Conservation (phyloP, 2,797 vertebrate species). For the Salarias fasciatus region DNA sequence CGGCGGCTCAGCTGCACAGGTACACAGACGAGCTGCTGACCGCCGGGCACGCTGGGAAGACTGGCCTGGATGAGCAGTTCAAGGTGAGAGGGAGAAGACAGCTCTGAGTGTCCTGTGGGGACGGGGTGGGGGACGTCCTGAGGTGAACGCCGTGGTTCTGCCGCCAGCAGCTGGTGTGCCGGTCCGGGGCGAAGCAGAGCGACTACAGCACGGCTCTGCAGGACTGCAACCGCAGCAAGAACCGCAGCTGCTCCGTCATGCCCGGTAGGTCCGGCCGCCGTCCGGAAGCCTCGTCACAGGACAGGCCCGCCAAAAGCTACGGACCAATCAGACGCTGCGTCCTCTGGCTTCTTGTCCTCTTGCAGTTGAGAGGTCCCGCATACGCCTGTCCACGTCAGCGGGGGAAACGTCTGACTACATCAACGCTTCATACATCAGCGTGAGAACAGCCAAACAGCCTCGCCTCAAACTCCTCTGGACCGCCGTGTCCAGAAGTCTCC, state of each 20-base stretch:
- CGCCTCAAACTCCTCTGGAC: too few relatives aligned
- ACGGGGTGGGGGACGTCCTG: too few relatives aligned
- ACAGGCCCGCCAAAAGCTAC: too few relatives aligned
- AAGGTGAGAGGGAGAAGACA: constrained; percentile 82
- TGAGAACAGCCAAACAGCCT: constrained; percentile 71
- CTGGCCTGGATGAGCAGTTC: constrained; percentile 91
- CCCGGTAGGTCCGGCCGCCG: constrained; percentile 86
- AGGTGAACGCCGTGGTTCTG: constrained; percentile 4
- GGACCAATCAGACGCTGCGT: too few relatives aligned
- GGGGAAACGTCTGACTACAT: constrained; percentile 94
- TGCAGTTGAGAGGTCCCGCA: constrained; percentile 92
- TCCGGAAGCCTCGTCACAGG: too few relatives aligned
- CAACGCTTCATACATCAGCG: constrained; percentile 94
- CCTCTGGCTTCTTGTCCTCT: too few relatives aligned
- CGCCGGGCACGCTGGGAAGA: constrained; percentile 87
- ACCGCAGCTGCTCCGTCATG: constrained; percentile 87
- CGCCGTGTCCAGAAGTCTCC: too few relatives aligned
- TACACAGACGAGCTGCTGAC: constrained; percentile 93
- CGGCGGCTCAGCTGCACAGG: constrained; percentile 85
- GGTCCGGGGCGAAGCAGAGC: constrained; percentile 82
- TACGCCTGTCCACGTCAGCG: constrained; percentile 85
- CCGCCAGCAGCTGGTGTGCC: constrained; percentile 85
- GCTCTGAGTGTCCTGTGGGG: too few relatives aligned
- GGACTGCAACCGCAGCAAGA: constrained; percentile 89
- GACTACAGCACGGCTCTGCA: constrained; percentile 89